Evolutionary conservation across 2,888 invertebrate genomes (phyloP).

Genomic region (Mythimna loreyi): DNA sequence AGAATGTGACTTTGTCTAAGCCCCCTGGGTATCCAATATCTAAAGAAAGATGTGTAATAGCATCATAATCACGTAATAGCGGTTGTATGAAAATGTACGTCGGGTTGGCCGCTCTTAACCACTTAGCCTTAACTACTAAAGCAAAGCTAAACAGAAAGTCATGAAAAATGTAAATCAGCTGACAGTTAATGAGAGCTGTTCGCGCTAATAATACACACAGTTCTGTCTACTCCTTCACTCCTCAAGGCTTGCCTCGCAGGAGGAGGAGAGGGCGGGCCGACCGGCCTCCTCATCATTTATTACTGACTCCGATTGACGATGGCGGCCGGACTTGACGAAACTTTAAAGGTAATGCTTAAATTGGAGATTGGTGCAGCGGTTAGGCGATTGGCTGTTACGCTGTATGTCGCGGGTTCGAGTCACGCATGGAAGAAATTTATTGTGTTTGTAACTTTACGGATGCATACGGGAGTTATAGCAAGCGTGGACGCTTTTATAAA

Average conservation of each 20-base stretch:
- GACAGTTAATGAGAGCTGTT: slow-evolving; percentile 19
- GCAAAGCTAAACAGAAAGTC: slow-evolving; percentile 11
- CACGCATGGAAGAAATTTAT: no score
- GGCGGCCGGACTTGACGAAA: slow-evolving; percentile 31
- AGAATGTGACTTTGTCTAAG: no score
- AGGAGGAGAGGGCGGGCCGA: slow-evolving; percentile 19
- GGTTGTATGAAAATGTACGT: no score
- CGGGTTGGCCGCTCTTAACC: no score
- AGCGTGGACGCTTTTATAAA: no score
- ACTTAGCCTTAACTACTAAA: not conserved
- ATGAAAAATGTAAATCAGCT: slow-evolving; percentile 45
- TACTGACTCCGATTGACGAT: slow-evolving; percentile 32
- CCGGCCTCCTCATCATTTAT: slow-evolving; percentile 49
- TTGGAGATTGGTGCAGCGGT: not conserved
- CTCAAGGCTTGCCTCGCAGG: not conserved
- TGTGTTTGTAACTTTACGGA: no score
- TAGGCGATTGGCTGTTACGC: no score
- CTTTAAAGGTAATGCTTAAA: not conserved
- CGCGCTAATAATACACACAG: slow-evolving; percentile 49
- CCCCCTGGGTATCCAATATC: no score
- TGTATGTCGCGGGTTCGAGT: no score
- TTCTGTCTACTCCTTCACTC: not conserved
- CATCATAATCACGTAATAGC: no score
- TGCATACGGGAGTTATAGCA: no score
- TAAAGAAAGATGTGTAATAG: no score